Evolutionary conservation across 2,797 vertebrate species (phyloP).

Genomic region (Salarias fasciatus): DNA sequence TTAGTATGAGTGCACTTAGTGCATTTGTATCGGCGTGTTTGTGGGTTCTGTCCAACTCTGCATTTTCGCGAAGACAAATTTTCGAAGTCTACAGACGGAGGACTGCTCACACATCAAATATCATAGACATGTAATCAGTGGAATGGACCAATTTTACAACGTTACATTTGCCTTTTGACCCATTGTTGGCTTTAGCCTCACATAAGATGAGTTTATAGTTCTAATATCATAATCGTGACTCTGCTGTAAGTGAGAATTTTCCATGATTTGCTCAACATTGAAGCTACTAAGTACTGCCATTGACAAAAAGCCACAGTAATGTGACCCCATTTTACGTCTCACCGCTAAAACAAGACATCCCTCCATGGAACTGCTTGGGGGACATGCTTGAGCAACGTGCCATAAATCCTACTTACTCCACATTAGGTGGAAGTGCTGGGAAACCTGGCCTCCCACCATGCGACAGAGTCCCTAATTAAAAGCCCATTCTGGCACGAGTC

Average conservation of each 20-base stretch:
- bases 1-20: too few species aligned
- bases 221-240: too few species aligned
- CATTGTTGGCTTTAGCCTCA: neutral
- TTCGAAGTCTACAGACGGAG: constrained; percentile 1
- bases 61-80: neutral
- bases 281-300: neutral
- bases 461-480: constrained; percentile 66
- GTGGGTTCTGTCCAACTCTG: too few species aligned
- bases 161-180: too few species aligned
- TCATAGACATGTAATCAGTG: neutral
- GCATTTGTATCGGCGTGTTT: too few species aligned
- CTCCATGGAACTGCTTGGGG: constrained; percentile 59
- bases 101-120: neutral
- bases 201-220: neutral
- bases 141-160: too few species aligned
- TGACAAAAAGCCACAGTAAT: constrained; percentile 23
- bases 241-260: too few species aligned
- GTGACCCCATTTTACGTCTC: constrained; percentile 19
- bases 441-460: constrained; percentile 59
- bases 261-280: too few species aligned
- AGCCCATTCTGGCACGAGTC: constrained; percentile 60
- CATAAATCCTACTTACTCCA: constrained; percentile 73
- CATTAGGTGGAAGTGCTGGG: constrained; percentile 68
- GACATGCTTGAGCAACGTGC: constrained; percentile 48
- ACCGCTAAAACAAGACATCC: constrained; percentile 37